phyloP scores from a whole-genome alignment of 2,888 invertebrate genomes.

The Polietes domitor region DNA sequence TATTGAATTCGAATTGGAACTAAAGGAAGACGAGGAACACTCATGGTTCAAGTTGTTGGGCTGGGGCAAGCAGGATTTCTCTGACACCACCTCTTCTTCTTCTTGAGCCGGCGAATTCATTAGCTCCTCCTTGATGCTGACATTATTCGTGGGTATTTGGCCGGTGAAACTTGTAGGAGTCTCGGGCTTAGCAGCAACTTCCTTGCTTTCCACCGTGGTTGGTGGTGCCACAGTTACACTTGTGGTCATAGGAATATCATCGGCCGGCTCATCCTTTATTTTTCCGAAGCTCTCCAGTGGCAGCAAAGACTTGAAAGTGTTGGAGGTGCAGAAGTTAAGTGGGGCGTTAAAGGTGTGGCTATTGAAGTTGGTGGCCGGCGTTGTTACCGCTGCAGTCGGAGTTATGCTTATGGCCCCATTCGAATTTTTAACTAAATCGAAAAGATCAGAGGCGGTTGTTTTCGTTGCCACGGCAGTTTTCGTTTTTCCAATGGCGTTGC shows the following conservation, averaged over 20 bases:
- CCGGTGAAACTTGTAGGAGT: slow-evolving; percentile 70
- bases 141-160: slow-evolving; percentile 66
- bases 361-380: slow-evolving; percentile 5
- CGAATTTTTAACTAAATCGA: slow-evolving; percentile 79
- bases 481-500: slow-evolving; percentile 34
- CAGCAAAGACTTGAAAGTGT: slow-evolving; percentile 41
- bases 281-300: slow-evolving; percentile 72
- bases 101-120: slow-evolving; percentile 67
- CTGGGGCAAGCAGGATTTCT: slow-evolving; percentile 52
- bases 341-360: slow-evolving; percentile 20
- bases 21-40: slow-evolving; percentile 72
- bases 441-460: slow-evolving; percentile 73
- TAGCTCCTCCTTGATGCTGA: slow-evolving; percentile 73
- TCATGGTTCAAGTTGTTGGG: slow-evolving; percentile 65
- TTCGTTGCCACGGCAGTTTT: slow-evolving; percentile 30
- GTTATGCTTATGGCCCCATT: slow-evolving; percentile 75
- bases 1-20: slow-evolving; percentile 72
- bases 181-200: slow-evolving; percentile 51
- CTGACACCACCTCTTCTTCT: slow-evolving; percentile 15
- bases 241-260: slow-evolving; percentile 65
- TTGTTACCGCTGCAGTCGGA: slow-evolving; percentile 56
- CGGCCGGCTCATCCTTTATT: slow-evolving; percentile 75
- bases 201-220: slow-evolving; percentile 26
- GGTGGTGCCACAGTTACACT: slow-evolving; percentile 40
- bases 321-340: slow-evolving; percentile 39